Conservation (phyloP, 2,113 vertebrate genomes). For the Centrocercus urophasianus region DNA sequence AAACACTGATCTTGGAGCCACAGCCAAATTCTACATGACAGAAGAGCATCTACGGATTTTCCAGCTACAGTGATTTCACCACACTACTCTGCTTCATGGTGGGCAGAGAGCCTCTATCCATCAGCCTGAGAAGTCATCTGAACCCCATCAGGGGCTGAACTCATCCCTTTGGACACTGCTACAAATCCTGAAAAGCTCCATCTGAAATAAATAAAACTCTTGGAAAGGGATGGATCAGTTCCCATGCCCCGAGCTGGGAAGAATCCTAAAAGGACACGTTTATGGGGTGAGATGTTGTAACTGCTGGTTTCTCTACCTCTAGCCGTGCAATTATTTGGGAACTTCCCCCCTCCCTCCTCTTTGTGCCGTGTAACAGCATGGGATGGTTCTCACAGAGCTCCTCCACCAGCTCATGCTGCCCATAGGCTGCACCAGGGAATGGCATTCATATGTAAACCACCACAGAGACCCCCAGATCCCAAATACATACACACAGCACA, state of each 20-base stretch:
- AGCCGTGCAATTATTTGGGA: neutral
- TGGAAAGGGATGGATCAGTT: neutral
- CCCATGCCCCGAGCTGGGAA: neutral
- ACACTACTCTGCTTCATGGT: neutral
- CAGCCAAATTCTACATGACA: accelerated
- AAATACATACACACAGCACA: neutral
- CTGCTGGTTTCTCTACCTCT: neutral
- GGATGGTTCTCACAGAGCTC: neutral
- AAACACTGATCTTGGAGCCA: neutral
- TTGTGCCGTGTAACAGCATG: accelerated
- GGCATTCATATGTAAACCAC: constrained; percentile 11
- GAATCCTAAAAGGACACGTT: neutral
- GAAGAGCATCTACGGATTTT: neutral
- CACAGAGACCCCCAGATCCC: neutral
- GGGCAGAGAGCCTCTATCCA: neutral
- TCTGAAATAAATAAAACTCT: neutral
- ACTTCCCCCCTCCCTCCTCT: neutral
- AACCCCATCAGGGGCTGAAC: neutral
- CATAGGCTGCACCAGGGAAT: neutral
- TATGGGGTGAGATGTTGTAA: neutral
- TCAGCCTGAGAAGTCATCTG: neutral
- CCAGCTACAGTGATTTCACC: neutral
- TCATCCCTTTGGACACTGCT: neutral
- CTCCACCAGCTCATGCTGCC: neutral
- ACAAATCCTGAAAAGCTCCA: neutral